Evolutionary conservation across 1,140 invertebrate genomes (phyloP).

Genomic region (Coptotermes formosanus): DNA sequence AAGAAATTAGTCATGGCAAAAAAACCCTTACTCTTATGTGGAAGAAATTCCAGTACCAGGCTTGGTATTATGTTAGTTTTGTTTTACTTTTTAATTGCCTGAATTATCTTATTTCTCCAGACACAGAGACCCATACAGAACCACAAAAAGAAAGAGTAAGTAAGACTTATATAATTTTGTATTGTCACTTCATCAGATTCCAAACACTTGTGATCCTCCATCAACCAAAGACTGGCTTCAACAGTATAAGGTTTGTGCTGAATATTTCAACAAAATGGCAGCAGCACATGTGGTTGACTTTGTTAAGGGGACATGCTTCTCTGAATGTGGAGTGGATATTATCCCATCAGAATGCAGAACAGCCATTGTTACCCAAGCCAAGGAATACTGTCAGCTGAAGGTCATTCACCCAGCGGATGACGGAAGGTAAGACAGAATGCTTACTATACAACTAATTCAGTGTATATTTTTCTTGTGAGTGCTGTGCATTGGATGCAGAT

Average conservation of each 20-base stretch:
- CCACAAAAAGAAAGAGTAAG: neutral
- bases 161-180: neutral
- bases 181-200: neutral
- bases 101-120: too few species aligned
- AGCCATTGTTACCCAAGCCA: neutral
- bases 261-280: conserved; percentile 28
- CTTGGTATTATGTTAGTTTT: too few species aligned
- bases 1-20: too few species aligned
- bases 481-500: too few species aligned
- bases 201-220: neutral
- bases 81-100: too few species aligned
- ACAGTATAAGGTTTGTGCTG: neutral
- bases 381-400: conserved; percentile 1
- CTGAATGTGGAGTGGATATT: conserved; percentile 4
- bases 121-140: neutral
- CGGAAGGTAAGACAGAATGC: neutral
- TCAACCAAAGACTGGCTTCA: conserved; percentile 19
- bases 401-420: neutral
- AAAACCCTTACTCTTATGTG: too few species aligned
- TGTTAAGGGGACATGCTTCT: conserved; percentile 24
- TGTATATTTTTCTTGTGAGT: too few species aligned
- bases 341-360: conserved; percentile 22
- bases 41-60: too few species aligned
- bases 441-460: too few species aligned
- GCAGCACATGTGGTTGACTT: conserved; percentile 20